These are phyloP conservation scores for Pocillopora damicornis DNA, from an alignment of 64 coral and sea anemone species.

Conservation along the genomic window DNA sequence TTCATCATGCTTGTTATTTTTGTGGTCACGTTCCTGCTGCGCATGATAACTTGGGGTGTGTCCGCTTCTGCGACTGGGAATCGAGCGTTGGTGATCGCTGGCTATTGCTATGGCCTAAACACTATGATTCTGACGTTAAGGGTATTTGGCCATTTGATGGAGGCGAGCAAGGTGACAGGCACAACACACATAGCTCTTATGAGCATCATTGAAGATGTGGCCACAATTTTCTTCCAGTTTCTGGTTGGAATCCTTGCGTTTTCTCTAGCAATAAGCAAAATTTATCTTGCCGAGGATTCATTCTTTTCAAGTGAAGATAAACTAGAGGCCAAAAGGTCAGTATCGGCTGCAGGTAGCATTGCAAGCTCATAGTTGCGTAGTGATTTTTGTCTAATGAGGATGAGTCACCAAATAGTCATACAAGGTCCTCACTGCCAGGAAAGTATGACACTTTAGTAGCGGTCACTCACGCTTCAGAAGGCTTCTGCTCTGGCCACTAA, in stretches of 20 bases:
- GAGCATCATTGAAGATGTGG: constrained; percentile 39
- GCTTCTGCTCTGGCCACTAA: no score
- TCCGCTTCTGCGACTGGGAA: not conserved
- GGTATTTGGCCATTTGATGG: constrained; percentile 47
- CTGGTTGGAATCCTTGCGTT: constrained; percentile 17
- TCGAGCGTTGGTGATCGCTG: constrained; percentile 21
- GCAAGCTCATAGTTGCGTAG: not conserved
- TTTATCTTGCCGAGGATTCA: constrained; percentile 32
- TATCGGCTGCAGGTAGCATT: not conserved
- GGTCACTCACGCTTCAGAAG: no score
- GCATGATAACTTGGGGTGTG: constrained; percentile 26
- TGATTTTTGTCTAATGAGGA: not conserved
- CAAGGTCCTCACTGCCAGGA: no score
- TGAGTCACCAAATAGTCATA: no score
- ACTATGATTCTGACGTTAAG: constrained; percentile 35
- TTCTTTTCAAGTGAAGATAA: constrained; percentile 12
- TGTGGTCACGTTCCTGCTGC: constrained; percentile 21
- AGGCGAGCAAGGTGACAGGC: constrained; percentile 8
- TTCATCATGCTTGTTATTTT: constrained; percentile 27
- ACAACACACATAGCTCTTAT: constrained; percentile 36
- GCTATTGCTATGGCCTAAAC: constrained; percentile 38
- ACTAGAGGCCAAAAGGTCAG: not conserved
- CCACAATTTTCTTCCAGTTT: constrained; percentile 32
- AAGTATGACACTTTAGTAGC: no score
- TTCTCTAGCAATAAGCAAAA: constrained; percentile 40